Evolutionary conservation across 2,888 invertebrate species (phyloP).

Genomic region (Andrena haemorrhoa): DNA sequence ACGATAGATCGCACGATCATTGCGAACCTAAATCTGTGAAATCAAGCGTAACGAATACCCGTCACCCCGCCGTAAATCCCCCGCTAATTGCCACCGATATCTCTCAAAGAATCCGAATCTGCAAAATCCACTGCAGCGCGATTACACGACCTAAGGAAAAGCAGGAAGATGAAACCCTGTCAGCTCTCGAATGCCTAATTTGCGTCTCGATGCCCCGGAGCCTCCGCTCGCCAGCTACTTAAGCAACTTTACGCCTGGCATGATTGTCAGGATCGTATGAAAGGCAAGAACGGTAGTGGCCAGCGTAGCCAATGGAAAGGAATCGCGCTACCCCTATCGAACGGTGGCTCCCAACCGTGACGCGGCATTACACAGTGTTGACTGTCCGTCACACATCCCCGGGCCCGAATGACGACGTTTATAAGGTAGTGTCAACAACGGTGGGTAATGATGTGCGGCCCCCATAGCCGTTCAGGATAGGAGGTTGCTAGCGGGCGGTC

Average conservation of each 20-base stretch:
- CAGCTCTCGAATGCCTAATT: neutral
- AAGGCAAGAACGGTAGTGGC: slow-evolving; percentile 19
- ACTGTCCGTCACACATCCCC: slow-evolving; percentile 79
- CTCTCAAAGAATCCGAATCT: no score
- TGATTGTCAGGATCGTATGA: slow-evolving; percentile 26
- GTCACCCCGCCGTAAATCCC: no score
- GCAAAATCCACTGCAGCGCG: no score
- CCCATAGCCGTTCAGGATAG: slow-evolving; percentile 70
- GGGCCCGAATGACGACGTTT: slow-evolving; percentile 79
- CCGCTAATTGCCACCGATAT: no score
- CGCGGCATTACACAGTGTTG: slow-evolving; percentile 75
- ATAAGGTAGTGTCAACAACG: slow-evolving; percentile 82
- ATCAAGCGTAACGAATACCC: no score
- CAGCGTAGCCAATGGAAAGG: slow-evolving; percentile 37
- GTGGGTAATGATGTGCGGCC: slow-evolving; percentile 81
- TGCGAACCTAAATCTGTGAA: no score
- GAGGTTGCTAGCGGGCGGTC: slow-evolving; percentile 75
- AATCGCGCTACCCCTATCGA: slow-evolving; percentile 65
- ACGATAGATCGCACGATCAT: neutral
- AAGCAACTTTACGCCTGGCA: slow-evolving; percentile 6
- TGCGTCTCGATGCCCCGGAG: neutral
- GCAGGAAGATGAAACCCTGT: neutral
- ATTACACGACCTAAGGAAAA: no score
- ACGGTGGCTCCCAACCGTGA: slow-evolving; percentile 71
- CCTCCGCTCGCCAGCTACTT: neutral